Base-by-base conservation (phyloP, 2,797 vertebrate species). In the Lutjanus campechanus region DNA sequence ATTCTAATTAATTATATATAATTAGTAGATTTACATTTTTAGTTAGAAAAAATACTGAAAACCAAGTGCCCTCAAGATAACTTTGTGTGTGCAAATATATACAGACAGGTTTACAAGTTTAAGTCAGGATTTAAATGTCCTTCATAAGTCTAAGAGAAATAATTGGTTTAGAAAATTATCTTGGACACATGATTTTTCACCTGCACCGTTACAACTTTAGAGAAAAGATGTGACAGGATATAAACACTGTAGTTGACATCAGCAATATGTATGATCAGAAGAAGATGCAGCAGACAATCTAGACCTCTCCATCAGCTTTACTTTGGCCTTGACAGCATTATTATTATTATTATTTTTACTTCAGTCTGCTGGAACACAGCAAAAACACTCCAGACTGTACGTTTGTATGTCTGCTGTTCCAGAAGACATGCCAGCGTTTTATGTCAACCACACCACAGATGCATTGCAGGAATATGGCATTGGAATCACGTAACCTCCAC, bases 401-500 rank as follows among this genome's bases (percentile, higher is more conserved):
- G 70, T 77, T 77, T 72, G 69, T 65, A 16, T 47, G 41, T 63
- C 69, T 59, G 72, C 51, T 13, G 49, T 61, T 64, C 59, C 69
- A 67, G 56, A 79, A 60, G 64, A 80, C 11, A 44, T 46, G 61
- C 60, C 20, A 9, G 55, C 7, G n/a, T 50, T 76, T 85, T 40
- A 36, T 68, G 71, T 64, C 77, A 74, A 50, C 69, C 54, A 12
- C 49, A 11, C 36, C 75, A 19, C 61, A 29, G 61, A 71, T 63
- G 41, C 58, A 22, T 47, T 43, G 76, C 76, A 69, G 69, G 76
- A 70, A 72, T 49, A 59, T 59, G 53, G 69, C 56, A 20, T 3
- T 46, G 77, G 69, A 79, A 67, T 81, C 90, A 67, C 29, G 65
- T 82, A 83, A 80, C 81, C 70, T 80, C 73, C 79, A 51, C 76